Base-by-base conservation (phyloP, 2,113 vertebrate species). In the Atrichornis clamosus region DNA sequence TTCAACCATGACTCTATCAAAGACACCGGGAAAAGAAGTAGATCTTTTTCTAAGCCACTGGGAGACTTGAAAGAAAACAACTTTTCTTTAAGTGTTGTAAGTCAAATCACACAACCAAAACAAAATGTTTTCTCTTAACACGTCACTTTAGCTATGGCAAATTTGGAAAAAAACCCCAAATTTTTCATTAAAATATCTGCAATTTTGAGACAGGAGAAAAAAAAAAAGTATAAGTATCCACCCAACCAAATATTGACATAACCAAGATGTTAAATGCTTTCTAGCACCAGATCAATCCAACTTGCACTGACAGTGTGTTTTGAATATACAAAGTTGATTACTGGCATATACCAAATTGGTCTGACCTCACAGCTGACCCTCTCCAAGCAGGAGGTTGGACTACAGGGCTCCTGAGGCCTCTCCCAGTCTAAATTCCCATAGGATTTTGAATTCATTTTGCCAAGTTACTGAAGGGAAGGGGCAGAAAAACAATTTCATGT, bases 81-180 rank as follows among this genome's bases (percentile, higher is more conserved):
- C 56, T 91, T 72, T 23, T 50, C 80, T 93, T 47, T 18, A 65
- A 75, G n/a, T 42, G 33, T 69, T 33, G 50, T 17, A 44, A 3
- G 21, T 52, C 28, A 3, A 84, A 46, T 35, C 26, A 50, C 7
- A 53, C 5, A 26, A 46, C 1, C 39, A 55, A 72, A 87, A 50
- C 35, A 76, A 53, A 69, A 30, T 21, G 4, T 46, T 77, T 81
- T 32, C 59, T 37, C 35, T 53, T 81, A 69, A 58, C 15, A 32
- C 26, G 16, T 32, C 41, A 6, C 42, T 79, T 69, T 44, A 28
- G 32, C 13, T 86, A 72, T 52, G 52, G 35, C 26, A 79, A 59
- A 76, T 0, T 13, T 9, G 20, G 22, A 13, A 1, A 3, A 6
- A 16, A 39, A 75, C 8, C 1, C 11, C 35, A 6, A 17, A 73